These are phyloP conservation scores for Parauchenoglanis punctatus DNA, from an alignment of 2,797 vertebrate species.

Conservation along the genomic window DNA sequence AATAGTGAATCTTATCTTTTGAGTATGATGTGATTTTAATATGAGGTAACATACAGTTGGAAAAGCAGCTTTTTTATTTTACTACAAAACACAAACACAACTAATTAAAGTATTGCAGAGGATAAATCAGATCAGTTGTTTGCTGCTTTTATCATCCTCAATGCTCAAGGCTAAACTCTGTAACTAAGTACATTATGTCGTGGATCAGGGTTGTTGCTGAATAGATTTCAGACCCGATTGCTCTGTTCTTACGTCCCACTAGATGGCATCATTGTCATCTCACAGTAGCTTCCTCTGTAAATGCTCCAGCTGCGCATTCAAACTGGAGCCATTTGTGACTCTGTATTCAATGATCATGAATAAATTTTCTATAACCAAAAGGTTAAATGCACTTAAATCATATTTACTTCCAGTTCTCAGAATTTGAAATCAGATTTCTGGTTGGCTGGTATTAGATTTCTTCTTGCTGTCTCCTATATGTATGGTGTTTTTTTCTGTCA, in stretches of 20 bases:
- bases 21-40: not conserved
- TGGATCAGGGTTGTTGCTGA: not conserved
- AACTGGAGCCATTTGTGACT: conserved; percentile 51
- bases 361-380: conserved; percentile 61
- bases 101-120: too few relatives aligned
- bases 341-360: conserved; percentile 60
- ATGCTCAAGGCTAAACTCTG: not conserved
- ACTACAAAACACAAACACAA: not conserved
- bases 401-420: conserved; percentile 42
- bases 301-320: conserved; percentile 3
- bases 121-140: not conserved
- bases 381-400: conserved; percentile 52
- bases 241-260: conserved; percentile 55
- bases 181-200: not conserved
- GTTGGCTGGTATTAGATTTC: conserved; percentile 39
- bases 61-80: not conserved
- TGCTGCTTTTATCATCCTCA: not conserved
- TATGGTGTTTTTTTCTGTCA: conserved; percentile 66
- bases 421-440: conserved; percentile 42
- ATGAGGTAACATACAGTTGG: not conserved
- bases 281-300: not conserved
- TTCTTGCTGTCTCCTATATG: conserved; percentile 7
- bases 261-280: conserved; percentile 67
- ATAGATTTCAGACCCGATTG: not conserved
- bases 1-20: not conserved